phyloP scores from a whole-genome alignment of 2,888 invertebrate species.

The Gastrophysa polygoni region DNA sequence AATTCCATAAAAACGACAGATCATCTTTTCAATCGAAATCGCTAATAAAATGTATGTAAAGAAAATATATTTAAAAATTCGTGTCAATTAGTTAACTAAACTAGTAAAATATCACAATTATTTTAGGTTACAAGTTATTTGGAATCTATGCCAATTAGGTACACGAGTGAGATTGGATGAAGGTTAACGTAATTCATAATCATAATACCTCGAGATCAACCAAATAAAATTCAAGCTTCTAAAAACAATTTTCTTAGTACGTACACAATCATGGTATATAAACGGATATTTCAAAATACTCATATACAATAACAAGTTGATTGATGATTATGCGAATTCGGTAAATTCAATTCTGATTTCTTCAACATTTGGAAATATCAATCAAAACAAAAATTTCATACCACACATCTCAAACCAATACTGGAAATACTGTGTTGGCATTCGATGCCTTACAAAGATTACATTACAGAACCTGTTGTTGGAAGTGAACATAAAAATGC shows the following conservation, averaged over 20 bases:
- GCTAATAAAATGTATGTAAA: slow-evolving; percentile 3
- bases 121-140: slow-evolving; percentile 24
- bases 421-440: no score
- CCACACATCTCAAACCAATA: no score
- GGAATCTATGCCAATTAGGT: slow-evolving; percentile 20
- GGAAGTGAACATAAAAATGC: no score
- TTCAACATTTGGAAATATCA: no score
- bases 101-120: slow-evolving; percentile 30
- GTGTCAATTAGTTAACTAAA: slow-evolving; percentile 14
- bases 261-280: not conserved
- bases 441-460: no score
- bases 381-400: no score
- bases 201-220: not conserved
- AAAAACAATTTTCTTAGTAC: not conserved
- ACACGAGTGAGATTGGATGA: slow-evolving; percentile 5
- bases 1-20: slow-evolving; percentile 8
- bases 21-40: slow-evolving; percentile 11
- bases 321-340: not conserved
- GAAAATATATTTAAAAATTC: slow-evolving; percentile 17
- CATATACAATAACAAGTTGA: not conserved
- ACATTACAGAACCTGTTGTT: no score
- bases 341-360: no score
- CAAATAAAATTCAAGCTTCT: not conserved
- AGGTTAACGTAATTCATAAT: not conserved
- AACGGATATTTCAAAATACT: not conserved